Evolutionary conservation across 2,113 vertebrate species (phyloP).

Genomic region (Marcusenius ussheri): DNA sequence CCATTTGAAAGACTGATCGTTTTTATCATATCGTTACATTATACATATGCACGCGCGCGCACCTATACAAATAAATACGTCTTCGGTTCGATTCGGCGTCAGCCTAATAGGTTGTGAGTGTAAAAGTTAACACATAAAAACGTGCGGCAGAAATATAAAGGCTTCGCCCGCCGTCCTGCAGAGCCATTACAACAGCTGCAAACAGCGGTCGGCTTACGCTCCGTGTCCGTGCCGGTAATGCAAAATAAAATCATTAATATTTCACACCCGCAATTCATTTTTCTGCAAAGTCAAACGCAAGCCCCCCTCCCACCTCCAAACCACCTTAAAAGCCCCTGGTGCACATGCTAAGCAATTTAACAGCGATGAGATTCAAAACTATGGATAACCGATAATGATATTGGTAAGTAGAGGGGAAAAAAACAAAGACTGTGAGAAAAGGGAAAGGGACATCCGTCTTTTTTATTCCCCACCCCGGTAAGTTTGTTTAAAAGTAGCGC

Average conservation of each 20-base stretch:
- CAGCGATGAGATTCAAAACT: slow-evolving; percentile 63
- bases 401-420: slow-evolving; percentile 66
- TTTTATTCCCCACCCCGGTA: slow-evolving; percentile 60
- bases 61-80: neutral
- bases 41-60: neutral
- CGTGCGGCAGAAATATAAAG: neutral
- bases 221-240: slow-evolving; percentile 31
- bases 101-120: neutral
- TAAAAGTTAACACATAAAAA: neutral
- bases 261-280: slow-evolving; percentile 54
- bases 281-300: slow-evolving; percentile 61
- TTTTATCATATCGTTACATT: neutral
- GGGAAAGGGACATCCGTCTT: slow-evolving; percentile 70
- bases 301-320: slow-evolving; percentile 52
- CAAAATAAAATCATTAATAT: slow-evolving; percentile 58
- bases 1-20: neutral
- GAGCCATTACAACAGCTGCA: neutral
- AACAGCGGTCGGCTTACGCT: neutral
- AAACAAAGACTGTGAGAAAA: slow-evolving; percentile 61
- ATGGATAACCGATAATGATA: slow-evolving; percentile 68
- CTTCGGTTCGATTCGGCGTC: neutral
- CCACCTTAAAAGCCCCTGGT: slow-evolving; percentile 65
- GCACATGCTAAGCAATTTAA: slow-evolving; percentile 68
- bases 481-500: slow-evolving; percentile 63
- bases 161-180: neutral